These are phyloP conservation scores for Temnothorax unifasciatus DNA, from an alignment of 2,888 invertebrate genomes.

Conservation along the genomic window DNA sequence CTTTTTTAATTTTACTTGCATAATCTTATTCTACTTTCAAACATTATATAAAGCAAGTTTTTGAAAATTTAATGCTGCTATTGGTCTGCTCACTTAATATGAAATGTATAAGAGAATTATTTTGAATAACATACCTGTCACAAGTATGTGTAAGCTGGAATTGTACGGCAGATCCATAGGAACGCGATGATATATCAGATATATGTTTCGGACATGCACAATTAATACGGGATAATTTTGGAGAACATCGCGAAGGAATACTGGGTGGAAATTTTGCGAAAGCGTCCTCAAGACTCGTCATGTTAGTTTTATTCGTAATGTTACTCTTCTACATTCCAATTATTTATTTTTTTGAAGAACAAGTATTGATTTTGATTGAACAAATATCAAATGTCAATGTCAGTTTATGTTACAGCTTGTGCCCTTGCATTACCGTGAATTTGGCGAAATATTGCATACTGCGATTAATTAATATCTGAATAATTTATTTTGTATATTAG, in stretches of 20 bases:
- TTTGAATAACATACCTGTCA: conserved; percentile 72
- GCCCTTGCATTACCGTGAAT: not conserved
- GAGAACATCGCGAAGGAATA: conserved; percentile 69
- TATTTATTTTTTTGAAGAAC: not conserved
- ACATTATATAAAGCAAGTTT: not conserved
- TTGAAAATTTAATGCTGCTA: not conserved
- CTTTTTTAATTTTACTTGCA: not conserved
- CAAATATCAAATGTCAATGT: conserved; percentile 17
- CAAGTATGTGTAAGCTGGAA: conserved; percentile 77
- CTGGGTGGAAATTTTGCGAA: conserved; percentile 69
- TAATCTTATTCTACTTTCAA: not conserved
- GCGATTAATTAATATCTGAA: conserved; percentile 12
- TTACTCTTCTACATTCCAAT: not conserved
- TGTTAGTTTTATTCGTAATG: conserved; percentile 3
- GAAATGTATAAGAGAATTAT: conserved; percentile 6
- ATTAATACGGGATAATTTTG: conserved; percentile 63
- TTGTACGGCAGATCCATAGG: conserved; percentile 69
- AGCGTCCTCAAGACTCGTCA: conserved; percentile 54
- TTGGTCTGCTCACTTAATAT: not conserved
- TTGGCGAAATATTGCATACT: conserved; percentile 20
- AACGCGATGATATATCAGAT: conserved; percentile 60
- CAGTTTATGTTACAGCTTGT: not conserved
- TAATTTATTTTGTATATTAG: not conserved
- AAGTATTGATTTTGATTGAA: conserved; percentile 31
- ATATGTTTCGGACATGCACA: conserved; percentile 68